A percentile compares a stretch with the other conserved stretches of the same genome.
phyloP scores from a whole-genome alignment of 1,140 invertebrate genomes.

The Drosophila kikkawai region DNA sequence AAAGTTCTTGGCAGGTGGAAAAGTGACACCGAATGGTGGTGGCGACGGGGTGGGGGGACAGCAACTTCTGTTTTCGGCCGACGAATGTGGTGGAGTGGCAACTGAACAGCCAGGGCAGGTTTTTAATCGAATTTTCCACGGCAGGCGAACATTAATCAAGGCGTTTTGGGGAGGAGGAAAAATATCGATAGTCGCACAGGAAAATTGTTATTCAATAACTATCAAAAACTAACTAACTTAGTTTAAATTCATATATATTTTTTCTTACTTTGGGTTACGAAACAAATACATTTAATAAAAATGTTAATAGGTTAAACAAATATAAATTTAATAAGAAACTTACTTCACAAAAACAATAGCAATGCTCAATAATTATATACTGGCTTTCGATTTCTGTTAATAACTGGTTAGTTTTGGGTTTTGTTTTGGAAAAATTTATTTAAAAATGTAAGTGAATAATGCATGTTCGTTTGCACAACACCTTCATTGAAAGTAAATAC shows the following conservation, averaged over 20 bases:
- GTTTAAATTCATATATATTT: neutral
- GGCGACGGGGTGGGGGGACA: neutral
- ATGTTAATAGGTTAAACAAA: neutral
- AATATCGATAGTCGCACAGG: neutral
- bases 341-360: neutral
- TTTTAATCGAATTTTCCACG: slow-evolving; percentile 45
- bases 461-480: slow-evolving; percentile 7
- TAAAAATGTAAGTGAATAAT: neutral
- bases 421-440: neutral
- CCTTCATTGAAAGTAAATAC: neutral
- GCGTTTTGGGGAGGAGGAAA: neutral
- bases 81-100: slow-evolving; percentile 5
- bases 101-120: slow-evolving; percentile 18
- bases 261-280: neutral
- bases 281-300: neutral
- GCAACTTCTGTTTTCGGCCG: slow-evolving; percentile 13
- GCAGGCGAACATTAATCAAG: slow-evolving; percentile 19
- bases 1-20: slow-evolving; percentile 45
- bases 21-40: neutral
- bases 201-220: slow-evolving; percentile 21
- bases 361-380: neutral
- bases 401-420: neutral
- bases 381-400: neutral
- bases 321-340: neutral
- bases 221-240: neutral